Base-by-base conservation (phyloP, 2,888 invertebrate genomes). In the Pimpla rufipes region DNA sequence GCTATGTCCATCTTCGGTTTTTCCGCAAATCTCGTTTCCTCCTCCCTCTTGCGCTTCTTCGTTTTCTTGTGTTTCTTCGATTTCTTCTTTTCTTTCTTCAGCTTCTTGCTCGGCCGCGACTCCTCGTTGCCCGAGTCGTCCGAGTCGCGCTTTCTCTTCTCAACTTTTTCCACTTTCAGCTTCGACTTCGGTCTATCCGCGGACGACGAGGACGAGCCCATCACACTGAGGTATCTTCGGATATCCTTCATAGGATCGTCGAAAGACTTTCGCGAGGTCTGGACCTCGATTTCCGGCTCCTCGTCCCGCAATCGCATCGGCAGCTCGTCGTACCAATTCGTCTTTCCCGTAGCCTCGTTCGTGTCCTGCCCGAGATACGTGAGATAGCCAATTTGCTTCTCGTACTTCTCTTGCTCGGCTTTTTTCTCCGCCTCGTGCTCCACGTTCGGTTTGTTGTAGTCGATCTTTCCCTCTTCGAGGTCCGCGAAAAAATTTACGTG, bases 321-420 rank as follows among this genome's bases (percentile, higher is more conserved):
- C 23, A 95, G 93, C 76, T 96, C 94, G 93, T 98, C 96, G 94
- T 98, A 99, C 98, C 99, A 99, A 88, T 97, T 97, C 88, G 95
- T 96, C 90, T 97, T 96, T 47, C 97, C 97, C n/a, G 96, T 95
- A 2, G 96, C 96, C 94, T 98, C 98, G 93, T 97, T 96, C 45
- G 97, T 97, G 90, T 98, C 97, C 93, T 99, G 99, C 0, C 99
- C 99, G 75, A 99, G 94, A 94, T 99, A 99, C 3, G 98, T 99
- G 50, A 99, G 94, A 90, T 98, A 97, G 0, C 99, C 99, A 90
- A 99, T 98, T 94, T 98, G 97, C 92, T 99, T 99, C 92, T 99
- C 99, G 94, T 98, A 99, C 89, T 98, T 98, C 93, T 99, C 99
- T 91, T 97, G 96, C 92, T 99, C 98, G 76, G 97, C 96, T 92